Evolutionary conservation across 2,888 invertebrate genomes (phyloP).

Genomic region (Pyrocoelia pectoralis): DNA sequence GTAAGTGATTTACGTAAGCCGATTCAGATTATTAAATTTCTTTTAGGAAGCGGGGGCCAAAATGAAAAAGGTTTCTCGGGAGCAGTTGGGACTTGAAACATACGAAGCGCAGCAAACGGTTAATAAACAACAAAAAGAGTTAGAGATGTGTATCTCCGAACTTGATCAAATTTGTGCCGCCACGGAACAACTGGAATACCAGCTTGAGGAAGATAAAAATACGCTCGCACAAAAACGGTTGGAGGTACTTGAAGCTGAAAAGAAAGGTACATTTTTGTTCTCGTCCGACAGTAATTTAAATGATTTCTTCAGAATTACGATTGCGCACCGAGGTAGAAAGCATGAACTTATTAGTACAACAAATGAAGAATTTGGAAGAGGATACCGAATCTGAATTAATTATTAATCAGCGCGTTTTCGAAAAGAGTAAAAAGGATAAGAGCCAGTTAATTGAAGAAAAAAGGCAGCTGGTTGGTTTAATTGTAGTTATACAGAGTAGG

Average conservation of each 20-base stretch:
- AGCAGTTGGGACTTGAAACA: conserved; percentile 65
- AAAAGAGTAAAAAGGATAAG: conserved; percentile 69
- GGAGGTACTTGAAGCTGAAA: conserved; percentile 60
- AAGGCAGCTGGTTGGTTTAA: conserved; percentile 61
- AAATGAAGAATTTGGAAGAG: conserved; percentile 69
- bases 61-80: conserved; percentile 64
- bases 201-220: conserved; percentile 61
- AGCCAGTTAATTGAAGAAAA: conserved; percentile 65
- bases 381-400: conserved; percentile 70
- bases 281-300: background rate
- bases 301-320: conserved; percentile 61
- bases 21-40: background rate
- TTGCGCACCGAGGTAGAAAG: conserved; percentile 67
- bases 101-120: conserved; percentile 72
- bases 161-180: conserved; percentile 63
- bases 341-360: conserved; percentile 64
- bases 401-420: conserved; percentile 70
- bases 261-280: conserved; percentile 54
- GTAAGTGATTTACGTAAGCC: conserved; percentile 59
- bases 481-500: no score
- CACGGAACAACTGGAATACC: conserved; percentile 63
- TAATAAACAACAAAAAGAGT: conserved; percentile 61
- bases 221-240: conserved; percentile 61
- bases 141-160: conserved; percentile 66
- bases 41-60: conserved; percentile 60